phyloP scores from a whole-genome alignment of 2,888 invertebrate species.

The Bruchidius siliquastri region DNA sequence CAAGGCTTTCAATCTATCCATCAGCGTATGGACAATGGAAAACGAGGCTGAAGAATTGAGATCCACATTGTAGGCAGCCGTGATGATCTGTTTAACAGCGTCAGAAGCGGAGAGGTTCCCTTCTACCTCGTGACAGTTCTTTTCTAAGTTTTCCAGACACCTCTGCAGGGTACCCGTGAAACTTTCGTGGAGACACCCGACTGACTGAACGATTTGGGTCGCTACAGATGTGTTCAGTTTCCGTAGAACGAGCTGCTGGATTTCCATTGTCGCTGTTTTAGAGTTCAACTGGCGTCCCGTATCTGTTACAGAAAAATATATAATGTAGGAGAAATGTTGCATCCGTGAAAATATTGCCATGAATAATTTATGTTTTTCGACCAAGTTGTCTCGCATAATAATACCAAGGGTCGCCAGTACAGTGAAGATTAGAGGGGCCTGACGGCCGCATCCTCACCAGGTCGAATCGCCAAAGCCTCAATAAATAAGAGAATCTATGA shows the following conservation, averaged over 20 bases:
- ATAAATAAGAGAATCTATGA: too few species aligned
- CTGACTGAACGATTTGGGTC: slow-evolving; percentile 69
- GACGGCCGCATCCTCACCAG: too few species aligned
- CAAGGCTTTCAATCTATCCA: slow-evolving; percentile 63
- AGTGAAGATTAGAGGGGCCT: too few species aligned
- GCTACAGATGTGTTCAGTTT: slow-evolving; percentile 75
- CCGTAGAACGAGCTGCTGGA: slow-evolving; percentile 71
- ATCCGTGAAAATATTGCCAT: too few species aligned
- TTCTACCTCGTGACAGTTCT: slow-evolving; percentile 52
- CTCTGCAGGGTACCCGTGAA: slow-evolving; percentile 80
- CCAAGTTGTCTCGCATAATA: too few species aligned
- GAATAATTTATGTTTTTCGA: too few species aligned
- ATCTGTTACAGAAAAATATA: slow-evolving; percentile 17
- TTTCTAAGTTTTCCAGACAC: slow-evolving; percentile 64
- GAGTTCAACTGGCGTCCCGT: slow-evolving; percentile 30
- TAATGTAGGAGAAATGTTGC: too few species aligned
- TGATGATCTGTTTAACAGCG: slow-evolving; percentile 69
- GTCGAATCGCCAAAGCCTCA: too few species aligned
- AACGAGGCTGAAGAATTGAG: slow-evolving; percentile 60
- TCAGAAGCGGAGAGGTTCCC: slow-evolving; percentile 59
- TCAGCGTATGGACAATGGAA: slow-evolving; percentile 58
- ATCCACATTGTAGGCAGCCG: slow-evolving; percentile 74
- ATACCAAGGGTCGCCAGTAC: too few species aligned
- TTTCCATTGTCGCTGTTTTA: slow-evolving; percentile 61
- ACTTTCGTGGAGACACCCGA: slow-evolving; percentile 76